phyloP scores from a whole-genome alignment of 2,888 invertebrate species.

The Lasius platythorax region DNA sequence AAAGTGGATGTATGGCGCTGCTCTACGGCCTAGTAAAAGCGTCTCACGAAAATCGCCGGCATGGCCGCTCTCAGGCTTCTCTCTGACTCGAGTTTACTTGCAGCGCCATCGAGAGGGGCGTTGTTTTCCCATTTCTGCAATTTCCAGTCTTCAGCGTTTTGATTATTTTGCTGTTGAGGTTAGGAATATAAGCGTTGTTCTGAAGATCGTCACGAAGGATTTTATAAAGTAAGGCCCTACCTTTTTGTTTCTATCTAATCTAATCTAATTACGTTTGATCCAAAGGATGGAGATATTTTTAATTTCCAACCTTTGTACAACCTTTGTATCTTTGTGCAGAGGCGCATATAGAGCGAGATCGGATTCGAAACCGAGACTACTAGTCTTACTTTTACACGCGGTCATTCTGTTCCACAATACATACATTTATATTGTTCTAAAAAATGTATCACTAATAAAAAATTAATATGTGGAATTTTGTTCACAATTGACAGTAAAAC shows the following conservation, averaged over 20 bases:
- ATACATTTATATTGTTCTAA: not conserved
- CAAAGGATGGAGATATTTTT: not conserved
- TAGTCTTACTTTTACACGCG: not conserved
- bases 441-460: not conserved
- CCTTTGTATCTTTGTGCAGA: not conserved
- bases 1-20: no score
- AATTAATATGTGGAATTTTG: not conserved
- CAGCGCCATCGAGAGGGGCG: no score
- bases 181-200: not conserved
- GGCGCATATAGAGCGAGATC: not conserved
- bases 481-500: constrained; percentile 57
- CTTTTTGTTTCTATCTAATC: not conserved
- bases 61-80: no score
- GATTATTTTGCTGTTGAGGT: not conserved
- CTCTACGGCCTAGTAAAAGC: no score
- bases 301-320: not conserved
- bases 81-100: no score
- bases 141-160: no score
- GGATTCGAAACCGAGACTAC: not conserved
- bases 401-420: not conserved
- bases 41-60: no score
- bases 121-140: not conserved
- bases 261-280: not conserved
- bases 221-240: not conserved
- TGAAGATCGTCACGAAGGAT: not conserved